Evolutionary conservation across 2,797 vertebrate species (phyloP).

Genomic region (Acanthopagrus latus): DNA sequence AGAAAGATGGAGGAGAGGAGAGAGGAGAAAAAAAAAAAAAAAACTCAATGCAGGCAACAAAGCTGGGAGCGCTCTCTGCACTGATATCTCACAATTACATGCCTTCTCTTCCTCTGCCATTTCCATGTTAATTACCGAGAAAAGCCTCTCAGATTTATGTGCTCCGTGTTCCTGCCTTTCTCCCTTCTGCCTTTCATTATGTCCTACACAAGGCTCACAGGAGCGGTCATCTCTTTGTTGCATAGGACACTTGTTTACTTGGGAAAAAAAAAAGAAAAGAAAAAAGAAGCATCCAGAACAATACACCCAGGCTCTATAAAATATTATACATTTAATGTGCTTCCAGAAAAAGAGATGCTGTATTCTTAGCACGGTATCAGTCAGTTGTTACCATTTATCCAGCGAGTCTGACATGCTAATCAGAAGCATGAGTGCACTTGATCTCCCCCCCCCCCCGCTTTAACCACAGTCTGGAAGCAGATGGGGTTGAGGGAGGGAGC

Average conservation of each 20-base stretch:
- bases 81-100: slow-evolving; percentile 98
- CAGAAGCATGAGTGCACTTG: slow-evolving; percentile 79
- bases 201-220: slow-evolving; percentile 58
- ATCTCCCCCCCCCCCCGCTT: slow-evolving; percentile 53
- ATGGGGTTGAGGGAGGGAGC: slow-evolving; percentile 66
- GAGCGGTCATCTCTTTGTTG: slow-evolving; percentile 61
- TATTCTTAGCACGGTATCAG: slow-evolving; percentile 53
- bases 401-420: slow-evolving; percentile 77
- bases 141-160: slow-evolving; percentile 94
- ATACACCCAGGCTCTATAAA: slow-evolving; percentile 24
- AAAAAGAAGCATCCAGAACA: slow-evolving; percentile 12
- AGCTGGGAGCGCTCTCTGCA: slow-evolving; percentile 90
- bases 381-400: slow-evolving; percentile 73
- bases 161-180: slow-evolving; percentile 86
- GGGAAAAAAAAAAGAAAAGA: too few relatives aligned
- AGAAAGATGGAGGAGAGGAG: slow-evolving; percentile 24
- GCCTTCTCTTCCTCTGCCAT: slow-evolving; percentile 94
- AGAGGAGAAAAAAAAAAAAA: slow-evolving; percentile 30
- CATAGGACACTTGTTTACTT: slow-evolving; percentile 65
- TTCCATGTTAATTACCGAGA: slow-evolving; percentile 98
- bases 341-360: slow-evolving; percentile 26
- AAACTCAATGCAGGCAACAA: slow-evolving; percentile 64
- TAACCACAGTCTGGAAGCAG: slow-evolving; percentile 77
- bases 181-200: slow-evolving; percentile 72
- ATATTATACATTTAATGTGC: slow-evolving; percentile 37